Evolutionary conservation across 2,888 invertebrate species (phyloP).

Genomic region (Tinea semifulvella): DNA sequence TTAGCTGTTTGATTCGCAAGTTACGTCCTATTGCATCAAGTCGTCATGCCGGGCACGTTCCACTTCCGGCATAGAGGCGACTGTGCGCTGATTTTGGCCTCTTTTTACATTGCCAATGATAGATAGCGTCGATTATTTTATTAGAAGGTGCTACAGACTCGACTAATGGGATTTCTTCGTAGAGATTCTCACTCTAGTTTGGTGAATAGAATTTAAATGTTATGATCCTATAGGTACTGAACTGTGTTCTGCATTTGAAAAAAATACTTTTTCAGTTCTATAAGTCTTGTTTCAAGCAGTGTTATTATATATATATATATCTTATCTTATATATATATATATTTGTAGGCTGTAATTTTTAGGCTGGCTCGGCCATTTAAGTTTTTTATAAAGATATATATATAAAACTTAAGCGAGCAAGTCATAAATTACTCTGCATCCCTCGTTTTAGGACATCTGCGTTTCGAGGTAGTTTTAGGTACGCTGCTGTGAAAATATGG

Average conservation of each 20-base stretch:
- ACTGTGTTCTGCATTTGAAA: too few species aligned
- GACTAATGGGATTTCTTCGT: conserved; percentile 13
- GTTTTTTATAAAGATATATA: too few species aligned
- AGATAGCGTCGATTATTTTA: conserved; percentile 52
- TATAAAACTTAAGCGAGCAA: too few species aligned
- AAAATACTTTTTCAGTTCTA: neutral
- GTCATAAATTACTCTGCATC: too few species aligned
- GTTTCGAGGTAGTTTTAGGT: too few species aligned
- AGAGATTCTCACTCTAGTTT: neutral
- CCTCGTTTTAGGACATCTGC: too few species aligned
- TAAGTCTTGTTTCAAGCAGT: too few species aligned
- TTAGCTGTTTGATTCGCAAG: neutral
- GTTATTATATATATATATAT: neutral
- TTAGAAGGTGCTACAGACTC: conserved; percentile 28
- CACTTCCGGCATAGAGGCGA: conserved; percentile 35
- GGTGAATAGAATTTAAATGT: conserved; percentile 4
- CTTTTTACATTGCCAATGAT: conserved; percentile 44
- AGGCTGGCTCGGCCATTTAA: too few species aligned
- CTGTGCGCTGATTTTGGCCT: conserved; percentile 46
- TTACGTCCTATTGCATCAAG: conserved; percentile 12
- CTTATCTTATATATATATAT: too few species aligned
- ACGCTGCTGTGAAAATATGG: too few species aligned
- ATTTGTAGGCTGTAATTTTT: too few species aligned
- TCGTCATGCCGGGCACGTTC: conserved; percentile 33
- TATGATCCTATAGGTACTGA: conserved; percentile 4